Conservation (phyloP, 2,888 invertebrate species). For the Euclidia mi region DNA sequence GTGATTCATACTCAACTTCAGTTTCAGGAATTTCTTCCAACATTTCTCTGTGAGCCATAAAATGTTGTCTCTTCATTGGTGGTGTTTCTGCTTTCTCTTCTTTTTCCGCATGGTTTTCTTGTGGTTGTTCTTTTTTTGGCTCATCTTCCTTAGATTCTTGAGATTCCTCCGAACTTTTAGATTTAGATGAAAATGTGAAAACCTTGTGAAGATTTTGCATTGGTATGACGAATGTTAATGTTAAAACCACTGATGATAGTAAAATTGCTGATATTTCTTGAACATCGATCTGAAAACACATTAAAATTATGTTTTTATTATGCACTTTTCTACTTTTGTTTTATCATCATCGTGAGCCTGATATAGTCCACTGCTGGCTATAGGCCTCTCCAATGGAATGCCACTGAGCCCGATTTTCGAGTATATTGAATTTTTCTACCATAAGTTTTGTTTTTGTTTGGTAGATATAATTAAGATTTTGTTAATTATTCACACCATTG, state of each 20-base stretch:
- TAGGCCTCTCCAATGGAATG: too few relatives aligned
- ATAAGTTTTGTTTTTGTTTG: too few relatives aligned
- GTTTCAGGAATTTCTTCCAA: slow-evolving; percentile 85
- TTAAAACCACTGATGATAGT: slow-evolving; percentile 86
- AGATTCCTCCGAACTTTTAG: slow-evolving; percentile 31
- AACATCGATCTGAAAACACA: slow-evolving; percentile 86
- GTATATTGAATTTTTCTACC: too few relatives aligned
- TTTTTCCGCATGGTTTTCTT: slow-evolving; percentile 46
- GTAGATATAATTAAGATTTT: too few relatives aligned
- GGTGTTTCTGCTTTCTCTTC: slow-evolving; percentile 62
- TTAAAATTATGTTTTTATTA: slow-evolving; percentile 1
- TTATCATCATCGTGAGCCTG: too few relatives aligned
- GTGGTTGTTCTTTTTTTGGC: slow-evolving; percentile 37
- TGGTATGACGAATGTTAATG: slow-evolving; percentile 92
- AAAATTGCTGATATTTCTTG: slow-evolving; percentile 89
- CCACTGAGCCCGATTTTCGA: too few relatives aligned
- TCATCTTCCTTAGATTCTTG: slow-evolving; percentile 35
- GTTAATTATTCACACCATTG: too few relatives aligned
- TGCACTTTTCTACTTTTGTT: too few relatives aligned
- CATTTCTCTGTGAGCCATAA: slow-evolving; percentile 83
- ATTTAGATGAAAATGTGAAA: slow-evolving; percentile 62
- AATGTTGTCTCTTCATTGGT: slow-evolving; percentile 66
- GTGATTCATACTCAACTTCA: slow-evolving; percentile 81
- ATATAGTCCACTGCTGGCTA: too few relatives aligned
- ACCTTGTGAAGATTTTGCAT: slow-evolving; percentile 88